These are phyloP conservation scores for Rhagium mordax DNA, from an alignment of 2,888 invertebrate genomes.

Conservation along the genomic window DNA sequence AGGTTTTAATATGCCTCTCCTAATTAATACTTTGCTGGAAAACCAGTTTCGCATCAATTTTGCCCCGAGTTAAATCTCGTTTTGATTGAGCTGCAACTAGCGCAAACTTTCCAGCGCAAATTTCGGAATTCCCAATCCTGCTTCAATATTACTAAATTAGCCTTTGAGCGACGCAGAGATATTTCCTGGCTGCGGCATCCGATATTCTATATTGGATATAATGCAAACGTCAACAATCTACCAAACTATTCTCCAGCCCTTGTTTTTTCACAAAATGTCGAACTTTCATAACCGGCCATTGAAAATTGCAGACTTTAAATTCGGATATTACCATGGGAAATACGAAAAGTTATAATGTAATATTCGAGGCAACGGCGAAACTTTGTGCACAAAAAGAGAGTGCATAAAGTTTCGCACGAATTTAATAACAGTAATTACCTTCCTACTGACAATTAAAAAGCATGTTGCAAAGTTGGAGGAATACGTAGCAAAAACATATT, in stretches of 20 bases:
- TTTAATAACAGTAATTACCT: no score
- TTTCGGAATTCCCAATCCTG: not conserved
- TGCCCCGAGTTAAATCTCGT: no score
- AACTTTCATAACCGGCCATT: not conserved
- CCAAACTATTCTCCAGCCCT: not conserved
- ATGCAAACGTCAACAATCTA: not conserved
- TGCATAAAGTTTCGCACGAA: no score
- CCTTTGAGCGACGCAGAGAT: not conserved
- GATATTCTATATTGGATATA: not conserved
- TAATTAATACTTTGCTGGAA: no score
- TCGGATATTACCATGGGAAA: not conserved
- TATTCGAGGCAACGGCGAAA: not conserved
- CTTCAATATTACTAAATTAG: not conserved
- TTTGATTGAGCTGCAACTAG: no score
- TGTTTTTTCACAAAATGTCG: not conserved
- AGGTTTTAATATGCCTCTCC: no score
- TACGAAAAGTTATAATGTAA: conserved; percentile 3
- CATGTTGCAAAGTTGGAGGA: no score
- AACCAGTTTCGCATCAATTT: no score
- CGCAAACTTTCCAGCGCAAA: not conserved
- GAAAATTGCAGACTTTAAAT: not conserved
- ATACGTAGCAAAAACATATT: no score
- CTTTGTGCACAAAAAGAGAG: not conserved
- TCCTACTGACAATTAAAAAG: no score
- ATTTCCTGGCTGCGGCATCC: not conserved